Evolutionary conservation across 2,113 vertebrate genomes (phyloP).

Genomic region (Acanthochromis polyacanthus): DNA sequence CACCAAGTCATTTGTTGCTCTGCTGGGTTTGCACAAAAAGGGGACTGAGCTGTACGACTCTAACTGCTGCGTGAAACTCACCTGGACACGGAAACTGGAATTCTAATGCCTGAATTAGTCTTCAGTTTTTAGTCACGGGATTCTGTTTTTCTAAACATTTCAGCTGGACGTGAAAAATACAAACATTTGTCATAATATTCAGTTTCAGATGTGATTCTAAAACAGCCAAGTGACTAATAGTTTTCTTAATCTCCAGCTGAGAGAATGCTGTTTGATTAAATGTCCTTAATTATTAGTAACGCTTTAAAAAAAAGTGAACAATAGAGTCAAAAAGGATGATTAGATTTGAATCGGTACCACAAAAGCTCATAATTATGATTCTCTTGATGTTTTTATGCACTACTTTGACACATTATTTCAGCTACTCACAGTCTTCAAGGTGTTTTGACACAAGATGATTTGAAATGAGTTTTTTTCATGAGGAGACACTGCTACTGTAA

Average conservation of each 20-base stretch:
- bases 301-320: background rate
- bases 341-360: background rate
- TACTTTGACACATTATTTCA: too few species aligned
- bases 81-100: background rate
- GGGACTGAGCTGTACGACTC: background rate
- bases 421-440: too few species aligned
- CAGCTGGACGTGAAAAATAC: too few species aligned
- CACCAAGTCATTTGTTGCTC: background rate
- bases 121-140: too few species aligned
- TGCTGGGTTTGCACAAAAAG: background rate
- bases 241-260: background rate
- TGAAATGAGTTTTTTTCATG: background rate
- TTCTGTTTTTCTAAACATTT: too few species aligned
- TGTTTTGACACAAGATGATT: background rate
- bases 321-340: too few species aligned
- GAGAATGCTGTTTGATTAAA: background rate
- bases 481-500: too few species aligned
- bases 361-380: background rate
- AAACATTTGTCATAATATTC: too few species aligned
- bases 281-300: too few species aligned
- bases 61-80: background rate
- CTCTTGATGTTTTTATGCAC: too few species aligned
- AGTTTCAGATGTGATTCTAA: too few species aligned
- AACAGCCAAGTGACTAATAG: background rate
- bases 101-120: too few species aligned